Percentiles rank a stretch among this genome's conserved stretches.
phyloP scores from a whole-genome alignment of 2,797 vertebrate genomes.

The Clarias laeviceps region DNA sequence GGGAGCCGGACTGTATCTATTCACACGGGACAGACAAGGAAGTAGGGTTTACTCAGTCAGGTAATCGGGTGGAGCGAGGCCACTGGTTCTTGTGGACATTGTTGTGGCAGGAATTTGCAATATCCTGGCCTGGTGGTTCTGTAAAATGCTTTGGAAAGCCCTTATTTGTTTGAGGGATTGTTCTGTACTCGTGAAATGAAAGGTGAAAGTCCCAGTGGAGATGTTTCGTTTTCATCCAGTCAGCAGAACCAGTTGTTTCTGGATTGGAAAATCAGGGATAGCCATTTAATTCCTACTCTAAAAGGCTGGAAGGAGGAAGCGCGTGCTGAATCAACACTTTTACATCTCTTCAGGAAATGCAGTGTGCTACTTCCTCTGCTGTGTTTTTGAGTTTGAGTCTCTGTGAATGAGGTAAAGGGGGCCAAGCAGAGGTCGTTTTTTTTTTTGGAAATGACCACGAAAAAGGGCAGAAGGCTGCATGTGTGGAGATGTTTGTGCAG shows the following conservation, averaged over 20 bases:
- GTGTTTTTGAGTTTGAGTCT: background rate
- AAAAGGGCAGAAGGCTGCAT: constrained; percentile 35
- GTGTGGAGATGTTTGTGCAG: constrained; percentile 16
- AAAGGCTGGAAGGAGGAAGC: constrained; percentile 42
- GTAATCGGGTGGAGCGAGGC: background rate
- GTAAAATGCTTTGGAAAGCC: background rate
- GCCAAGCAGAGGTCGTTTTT: constrained; percentile 24
- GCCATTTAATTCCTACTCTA: background rate
- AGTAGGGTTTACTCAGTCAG: background rate
- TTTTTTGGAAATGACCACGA: constrained; percentile 53
- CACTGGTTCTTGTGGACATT: background rate
- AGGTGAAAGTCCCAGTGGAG: background rate
- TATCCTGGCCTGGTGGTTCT: background rate
- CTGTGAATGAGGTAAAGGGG: constrained; percentile 23
- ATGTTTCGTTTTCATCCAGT: background rate
- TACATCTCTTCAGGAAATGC: constrained; percentile 56
- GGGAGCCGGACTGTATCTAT: background rate
- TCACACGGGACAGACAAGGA: background rate
- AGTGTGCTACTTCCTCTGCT: constrained; percentile 55
- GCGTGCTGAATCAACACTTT: constrained; percentile 58
- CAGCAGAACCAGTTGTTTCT: background rate
- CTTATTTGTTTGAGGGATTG: background rate
- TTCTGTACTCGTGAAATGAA: background rate
- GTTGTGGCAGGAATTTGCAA: background rate
- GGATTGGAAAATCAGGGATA: constrained; percentile 5